Evolutionary conservation across 2,888 invertebrate species (phyloP), one percentile per base, ranked within the genome.

Genomic region (Hylaea fasciaria): DNA sequence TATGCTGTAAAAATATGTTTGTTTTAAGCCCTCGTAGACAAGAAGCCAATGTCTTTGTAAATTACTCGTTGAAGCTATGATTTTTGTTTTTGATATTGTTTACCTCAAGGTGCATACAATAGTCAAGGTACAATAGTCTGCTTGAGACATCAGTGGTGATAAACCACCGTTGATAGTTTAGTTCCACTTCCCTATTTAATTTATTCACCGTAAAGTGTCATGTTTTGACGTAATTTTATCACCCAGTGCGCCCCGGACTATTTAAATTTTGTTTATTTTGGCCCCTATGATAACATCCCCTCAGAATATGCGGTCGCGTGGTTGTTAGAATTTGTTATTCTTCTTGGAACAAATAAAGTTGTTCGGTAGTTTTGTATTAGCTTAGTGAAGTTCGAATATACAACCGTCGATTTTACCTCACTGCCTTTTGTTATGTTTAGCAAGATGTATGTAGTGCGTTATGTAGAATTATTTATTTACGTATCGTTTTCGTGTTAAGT

Each of bases 221-320:
- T 40, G 8, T 40, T 40, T 14, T 40, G 1, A 40, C 2, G 40
- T 40, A 40, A 44, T 12, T 22, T n/a, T 12, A 46, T 14, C 8
- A 22, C 28, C 14, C 52, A 0, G 16, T 7, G 16, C 16, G 35
- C 41, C 28, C 29, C 17, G n/a, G 13, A 48, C 56, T 61, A 51
- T 78, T 75, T 73, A 80, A 74, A 80, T 80, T 78, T 78, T 84
- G 83, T 87, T 87, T 86, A 75, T 74, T 68, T 79, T 78, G 68
- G 74, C 75, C 77, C 77, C 77, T 76, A 74, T 65, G 74, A 81
- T 82, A 86, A 85, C 85, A 59, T 64, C 57, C 64, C 65, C 61
- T 53, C 47, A 61, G 64, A 62, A n/a, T 63, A 69, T 65, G 65
- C 69, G 64, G 66, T 68, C 69, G n/a, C n/a, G 22, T 22, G 68